Evolutionary conservation across 2,797 vertebrate genomes (phyloP), one percentile per base, ranked within the genome.

Genomic region (Sebastes vulpes): DNA sequence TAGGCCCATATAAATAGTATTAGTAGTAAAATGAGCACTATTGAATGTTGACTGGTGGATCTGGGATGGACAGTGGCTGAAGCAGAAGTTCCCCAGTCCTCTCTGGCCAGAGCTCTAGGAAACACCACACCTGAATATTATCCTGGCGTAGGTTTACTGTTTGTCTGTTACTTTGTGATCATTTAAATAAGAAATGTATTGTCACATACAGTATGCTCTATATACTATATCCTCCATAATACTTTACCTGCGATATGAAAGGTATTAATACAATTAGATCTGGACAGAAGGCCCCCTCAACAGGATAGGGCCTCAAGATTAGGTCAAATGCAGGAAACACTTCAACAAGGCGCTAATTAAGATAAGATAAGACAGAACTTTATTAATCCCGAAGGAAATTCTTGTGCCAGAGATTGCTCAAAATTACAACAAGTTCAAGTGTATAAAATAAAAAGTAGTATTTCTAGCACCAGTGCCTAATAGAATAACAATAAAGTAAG

Each of bases 1-100:
- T 38, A 52, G 54, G 25, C 16, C 29, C 14, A 71, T 74, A 60
- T 66, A 72, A 80, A 67, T 23, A 58, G 64, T 9, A 58, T 60
- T 32, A 66, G 59, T 9, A 63, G 65, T 32, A 66, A 65, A 9
- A 14, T 53, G 50, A 57, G n/a, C 12, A 3, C 56, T 48, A 9
- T n/a, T 66, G 16, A 79, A 60, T 50, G 20, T 66, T 56, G 21
- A 66, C 50, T 48, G 31, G 61, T n/a, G 23, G 10, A 28, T 48
- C 18, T 50, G 54, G 29, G 72, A 53, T 53, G 50, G 50, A 38
- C 53, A 21, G 28, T 9, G 71, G 52, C 4, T 38, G 38, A 35
- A 50, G 58, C 14, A 63, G 18, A 42, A 21, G 56, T 35, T 35
- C n/a, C 29, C 16, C 32, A 35, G 32, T 35, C 32, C 32, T 35